Base-by-base conservation (phyloP, 2,888 invertebrate genomes). In the Cephus sareptanus region DNA sequence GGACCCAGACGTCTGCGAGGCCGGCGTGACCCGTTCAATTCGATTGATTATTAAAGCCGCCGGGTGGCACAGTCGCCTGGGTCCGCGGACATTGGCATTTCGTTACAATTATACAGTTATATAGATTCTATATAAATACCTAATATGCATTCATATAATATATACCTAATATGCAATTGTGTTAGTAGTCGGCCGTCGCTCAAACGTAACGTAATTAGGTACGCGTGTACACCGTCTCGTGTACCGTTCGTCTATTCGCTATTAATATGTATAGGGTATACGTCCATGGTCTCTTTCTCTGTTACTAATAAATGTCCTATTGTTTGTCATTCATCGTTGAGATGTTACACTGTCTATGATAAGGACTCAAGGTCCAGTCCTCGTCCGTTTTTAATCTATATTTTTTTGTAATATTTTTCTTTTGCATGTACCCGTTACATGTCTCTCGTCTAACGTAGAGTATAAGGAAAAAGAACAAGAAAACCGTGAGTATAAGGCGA, bases 51-150 rank as follows among this genome's bases (percentile, higher is more conserved):
- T 82, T 79, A 71, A 79, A 82, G 82, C 82, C 80, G 79, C 80
- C 75, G 75, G 79, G 76, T 74, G 80, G 81, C 83, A 79, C 88
- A 88, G 84, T 83, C 85, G 85, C 84, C 85, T 89, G 83, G 88
- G 89, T 87, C 86, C 88, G 82, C 86, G 88, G 88, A 89, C 88
- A 87, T 90, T 90, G 91, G 89, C 90, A 90, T 91, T 91, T 90
- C 87, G 86, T 91, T 90, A 91, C 87, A 91, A 89, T 90, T 89
- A 91, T 90, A 90, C 88, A 91, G 88, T 89, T 90, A 90, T 88
- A 90, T 90, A 90, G 90, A 90, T 90, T 90, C 90, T 91, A 91
- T 91, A 91, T 90, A 91, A 90, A 91, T 91, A 91, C 88, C 90
- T 90, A 91, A 89, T 91, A 91, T 90, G 90, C 88, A 89, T 88